Base-by-base conservation (phyloP, 2,113 vertebrate species). In the Pyrgilauda ruficollis region DNA sequence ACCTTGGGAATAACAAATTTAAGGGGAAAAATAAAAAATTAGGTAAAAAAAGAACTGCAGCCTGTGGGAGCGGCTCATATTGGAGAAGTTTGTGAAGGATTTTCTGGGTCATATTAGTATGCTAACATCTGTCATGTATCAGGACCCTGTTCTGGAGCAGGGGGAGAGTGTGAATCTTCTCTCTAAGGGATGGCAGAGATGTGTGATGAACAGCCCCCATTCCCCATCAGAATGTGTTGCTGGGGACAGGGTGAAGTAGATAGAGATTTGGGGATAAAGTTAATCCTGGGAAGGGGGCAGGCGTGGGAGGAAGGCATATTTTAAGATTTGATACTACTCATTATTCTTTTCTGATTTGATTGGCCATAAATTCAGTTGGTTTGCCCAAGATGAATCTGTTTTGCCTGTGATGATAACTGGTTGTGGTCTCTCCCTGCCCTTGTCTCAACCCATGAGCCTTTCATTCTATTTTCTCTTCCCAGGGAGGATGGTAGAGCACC, bases 391-490 rank as follows among this genome's bases (percentile, higher is more conserved):
- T 53, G 15, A 26, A 37, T 59, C 15, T n/a, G 24, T 64, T 88
- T 56, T 64, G 17, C 21, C 30, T 13, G 11, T 15, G 23, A 21
- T 11, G 9, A 5, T 26, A 61, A 17, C 13, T 30, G 28, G 4
- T n/a, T 28, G 24, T 21, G 28, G 6, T n/a, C 19, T 89, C 13
- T 67, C 61, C 15, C 69, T 41, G 20, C 39, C n/a, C 13, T 31
- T 35, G 16, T 41, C 28, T 61, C 20, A 47, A 41, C 5, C 16
- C 24, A 61, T 0, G 0, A 53, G 26, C 0, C 9, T 53, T n/a
- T 39, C 19, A 37, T n/a, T 53, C 28, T 53, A 8, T 61, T 80
- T 81, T 30, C 44, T n/a, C 23, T 44, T 22, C 16, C 19, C 8
- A 31, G 20, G 11, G 6, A 75, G 33, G 39, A 7, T 46, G 23